A percentile compares a stretch with the other conserved stretches of the same genome.
Conservation (phyloP, 2,113 vertebrate genomes). For the Odocoileus virginianus region DNA sequence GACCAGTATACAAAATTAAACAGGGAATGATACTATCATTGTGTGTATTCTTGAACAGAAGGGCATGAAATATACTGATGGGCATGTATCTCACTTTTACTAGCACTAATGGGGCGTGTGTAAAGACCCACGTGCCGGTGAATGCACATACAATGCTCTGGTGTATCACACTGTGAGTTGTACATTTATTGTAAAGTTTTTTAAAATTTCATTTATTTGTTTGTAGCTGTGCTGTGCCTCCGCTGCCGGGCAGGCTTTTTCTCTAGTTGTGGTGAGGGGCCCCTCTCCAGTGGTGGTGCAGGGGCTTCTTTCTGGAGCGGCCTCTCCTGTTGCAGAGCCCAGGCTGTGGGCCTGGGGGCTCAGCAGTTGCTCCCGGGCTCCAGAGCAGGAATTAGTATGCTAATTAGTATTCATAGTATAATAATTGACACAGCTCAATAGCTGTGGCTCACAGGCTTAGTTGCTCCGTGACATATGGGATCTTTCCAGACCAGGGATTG, state of each 20-base stretch:
- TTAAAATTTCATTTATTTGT: not conserved
- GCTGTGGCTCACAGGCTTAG: not conserved
- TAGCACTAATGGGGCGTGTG: not conserved
- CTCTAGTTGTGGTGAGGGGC: not conserved
- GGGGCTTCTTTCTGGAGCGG: not conserved
- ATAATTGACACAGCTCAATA: not conserved
- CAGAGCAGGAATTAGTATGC: not conserved
- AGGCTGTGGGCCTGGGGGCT: not conserved
- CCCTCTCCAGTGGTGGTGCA: not conserved
- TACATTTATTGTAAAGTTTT: not conserved
- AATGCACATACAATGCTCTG: accelerated
- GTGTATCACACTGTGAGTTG: not conserved
- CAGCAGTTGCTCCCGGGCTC: not conserved
- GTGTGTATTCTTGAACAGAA: not conserved
- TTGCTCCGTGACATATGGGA: not conserved
- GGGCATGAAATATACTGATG: not conserved
- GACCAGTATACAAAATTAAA: not conserved
- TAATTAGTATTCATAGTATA: not conserved
- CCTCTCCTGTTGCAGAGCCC: not conserved
- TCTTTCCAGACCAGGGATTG: not conserved
- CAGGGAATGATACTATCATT: not conserved
- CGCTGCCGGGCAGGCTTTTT: not conserved
- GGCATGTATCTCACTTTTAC: not conserved
- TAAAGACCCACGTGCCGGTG: not conserved
- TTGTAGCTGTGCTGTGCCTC: not conserved